Evolutionary conservation across 2,888 invertebrate genomes (phyloP).

Genomic region (Villa cingulata): DNA sequence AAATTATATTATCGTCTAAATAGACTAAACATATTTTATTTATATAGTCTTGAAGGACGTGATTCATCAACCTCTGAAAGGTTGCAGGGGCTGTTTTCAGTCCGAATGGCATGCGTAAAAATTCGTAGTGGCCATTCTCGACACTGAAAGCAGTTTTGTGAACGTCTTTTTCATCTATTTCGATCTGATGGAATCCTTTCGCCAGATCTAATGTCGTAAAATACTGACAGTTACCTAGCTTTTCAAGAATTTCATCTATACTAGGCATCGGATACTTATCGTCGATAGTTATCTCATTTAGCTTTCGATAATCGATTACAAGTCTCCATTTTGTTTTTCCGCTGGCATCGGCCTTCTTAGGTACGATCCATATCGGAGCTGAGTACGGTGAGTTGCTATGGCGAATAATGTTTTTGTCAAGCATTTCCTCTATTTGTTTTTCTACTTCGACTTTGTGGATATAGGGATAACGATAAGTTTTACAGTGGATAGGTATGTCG

Average conservation of each 20-base stretch:
- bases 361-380: conserved; percentile 14
- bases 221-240: conserved; percentile 10
- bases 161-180: conserved; percentile 10
- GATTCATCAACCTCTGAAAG: conserved; percentile 30
- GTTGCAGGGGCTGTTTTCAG: conserved; percentile 25
- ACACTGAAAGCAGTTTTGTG: conserved; percentile 15
- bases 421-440: background rate
- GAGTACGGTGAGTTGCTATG: background rate
- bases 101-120: conserved; percentile 21
- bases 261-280: conserved; percentile 13
- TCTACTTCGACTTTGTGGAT: background rate
- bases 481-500: background rate
- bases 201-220: conserved; percentile 12
- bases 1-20: conserved; percentile 18
- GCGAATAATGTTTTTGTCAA: background rate
- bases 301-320: conserved; percentile 13
- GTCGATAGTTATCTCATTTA: conserved; percentile 12
- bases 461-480: background rate
- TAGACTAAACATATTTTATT: conserved; percentile 16
- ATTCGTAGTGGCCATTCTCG: conserved; percentile 11
- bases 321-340: conserved; percentile 12
- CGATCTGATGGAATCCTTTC: conserved; percentile 14
- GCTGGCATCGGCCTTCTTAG: conserved; percentile 12
- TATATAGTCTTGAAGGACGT: conserved; percentile 20
- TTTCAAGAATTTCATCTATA: conserved; percentile 12